Evolutionary conservation across 2,113 vertebrate genomes (phyloP).

Genomic region (Nestor notabilis): DNA sequence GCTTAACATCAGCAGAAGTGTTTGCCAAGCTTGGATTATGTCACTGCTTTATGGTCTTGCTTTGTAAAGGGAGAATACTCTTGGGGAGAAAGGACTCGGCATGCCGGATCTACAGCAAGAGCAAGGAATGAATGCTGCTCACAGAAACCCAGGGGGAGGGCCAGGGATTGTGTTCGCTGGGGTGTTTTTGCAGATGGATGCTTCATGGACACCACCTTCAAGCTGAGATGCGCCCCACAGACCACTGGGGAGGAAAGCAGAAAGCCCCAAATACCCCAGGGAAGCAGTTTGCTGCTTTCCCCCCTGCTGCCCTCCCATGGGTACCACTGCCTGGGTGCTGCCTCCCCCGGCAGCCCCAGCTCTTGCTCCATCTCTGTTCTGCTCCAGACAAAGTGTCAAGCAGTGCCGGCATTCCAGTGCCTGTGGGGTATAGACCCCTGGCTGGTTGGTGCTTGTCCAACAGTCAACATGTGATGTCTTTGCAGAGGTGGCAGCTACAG

Average conservation of each 20-base stretch:
- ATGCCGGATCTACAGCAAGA: neutral
- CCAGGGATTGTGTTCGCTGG: neutral
- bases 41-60: conserved; percentile 68
- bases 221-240: neutral
- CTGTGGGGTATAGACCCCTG: accelerated
- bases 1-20: conserved; percentile 55
- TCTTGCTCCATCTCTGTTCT: accelerated
- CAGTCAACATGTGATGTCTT: neutral
- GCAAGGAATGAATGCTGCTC: conserved; percentile 4
- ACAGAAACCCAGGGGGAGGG: neutral
- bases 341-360: accelerated
- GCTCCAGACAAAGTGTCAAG: neutral
- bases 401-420: neutral
- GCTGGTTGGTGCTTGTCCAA: neutral
- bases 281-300: neutral
- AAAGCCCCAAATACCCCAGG: neutral
- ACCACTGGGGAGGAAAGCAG: neutral
- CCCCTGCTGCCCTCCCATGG: accelerated
- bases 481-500: neutral
- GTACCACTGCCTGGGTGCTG: neutral
- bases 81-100: conserved; percentile 36
- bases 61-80: conserved; percentile 66
- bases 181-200: neutral
- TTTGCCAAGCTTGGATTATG: conserved; percentile 67
- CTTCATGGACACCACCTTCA: accelerated